These are phyloP conservation scores for Burhinus bistriatus DNA, from an alignment of 2,113 vertebrate species.

Conservation along the genomic window DNA sequence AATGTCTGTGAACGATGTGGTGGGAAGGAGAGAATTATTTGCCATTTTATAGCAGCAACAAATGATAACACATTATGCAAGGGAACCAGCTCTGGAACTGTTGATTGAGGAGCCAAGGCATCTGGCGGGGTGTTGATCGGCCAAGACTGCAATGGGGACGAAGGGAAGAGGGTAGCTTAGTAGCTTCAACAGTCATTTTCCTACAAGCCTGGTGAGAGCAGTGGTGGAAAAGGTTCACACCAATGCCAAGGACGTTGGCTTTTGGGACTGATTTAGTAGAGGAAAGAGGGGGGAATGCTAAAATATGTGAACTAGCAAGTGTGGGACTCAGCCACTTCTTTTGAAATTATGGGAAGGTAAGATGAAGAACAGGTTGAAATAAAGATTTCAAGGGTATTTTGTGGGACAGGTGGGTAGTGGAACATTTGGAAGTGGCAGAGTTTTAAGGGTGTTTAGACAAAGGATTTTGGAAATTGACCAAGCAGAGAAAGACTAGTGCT, in stretches of 20 bases:
- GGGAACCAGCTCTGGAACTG: not conserved
- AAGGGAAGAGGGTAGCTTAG: not conserved
- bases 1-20: not conserved
- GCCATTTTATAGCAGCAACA: not conserved
- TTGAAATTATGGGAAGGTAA: not conserved
- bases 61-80: not conserved
- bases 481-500: not conserved
- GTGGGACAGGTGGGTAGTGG: not conserved
- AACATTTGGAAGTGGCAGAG: not conserved
- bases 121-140: not conserved
- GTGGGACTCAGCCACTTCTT: not conserved
- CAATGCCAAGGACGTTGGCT: not conserved
- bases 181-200: not conserved
- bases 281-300: not conserved
- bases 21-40: not conserved
- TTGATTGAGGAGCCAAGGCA: not conserved
- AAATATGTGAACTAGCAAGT: not conserved
- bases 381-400: not conserved
- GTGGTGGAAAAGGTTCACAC: not conserved
- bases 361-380: not conserved
- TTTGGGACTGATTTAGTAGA: not conserved
- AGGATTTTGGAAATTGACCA: not conserved
- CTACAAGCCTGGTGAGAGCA: not conserved
- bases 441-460: not conserved
- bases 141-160: not conserved